Evolutionary conservation across 2,797 vertebrate species (phyloP).

Genomic region (Odontamblyopus rebecca): DNA sequence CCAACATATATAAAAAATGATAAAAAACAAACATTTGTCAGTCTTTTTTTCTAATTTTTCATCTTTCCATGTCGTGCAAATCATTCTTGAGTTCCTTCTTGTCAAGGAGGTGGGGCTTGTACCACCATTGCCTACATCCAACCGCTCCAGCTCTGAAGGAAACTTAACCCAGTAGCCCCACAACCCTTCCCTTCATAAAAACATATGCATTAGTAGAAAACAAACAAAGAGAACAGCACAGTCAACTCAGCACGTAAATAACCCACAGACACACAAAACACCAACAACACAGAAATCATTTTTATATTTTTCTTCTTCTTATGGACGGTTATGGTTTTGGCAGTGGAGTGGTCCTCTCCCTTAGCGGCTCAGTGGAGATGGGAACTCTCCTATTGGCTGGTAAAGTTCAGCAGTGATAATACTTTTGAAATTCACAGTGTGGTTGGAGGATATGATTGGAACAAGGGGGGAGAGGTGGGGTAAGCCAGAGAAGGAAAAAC

Average conservation of each 20-base stretch:
- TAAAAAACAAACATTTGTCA: slow-evolving; percentile 33
- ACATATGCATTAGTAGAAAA: slow-evolving; percentile 78
- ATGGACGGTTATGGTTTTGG: slow-evolving; percentile 55
- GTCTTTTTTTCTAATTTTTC: slow-evolving; percentile 51
- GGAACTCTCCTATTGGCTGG: slow-evolving; percentile 61
- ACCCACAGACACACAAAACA: slow-evolving; percentile 83
- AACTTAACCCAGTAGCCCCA: slow-evolving; percentile 58
- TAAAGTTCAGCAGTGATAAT: slow-evolving; percentile 71
- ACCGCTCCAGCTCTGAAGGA: slow-evolving; percentile 52
- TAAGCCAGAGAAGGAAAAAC: slow-evolving; percentile 42
- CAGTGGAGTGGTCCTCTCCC: slow-evolving; percentile 44
- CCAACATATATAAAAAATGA: slow-evolving; percentile 79
- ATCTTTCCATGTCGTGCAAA: slow-evolving; percentile 57
- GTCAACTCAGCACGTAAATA: slow-evolving; percentile 82
- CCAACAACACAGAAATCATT: slow-evolving; percentile 77
- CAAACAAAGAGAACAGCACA: slow-evolving; percentile 76
- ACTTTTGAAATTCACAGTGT: slow-evolving; percentile 81
- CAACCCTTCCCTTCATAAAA: slow-evolving; percentile 52
- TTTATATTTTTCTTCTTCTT: slow-evolving; percentile 49
- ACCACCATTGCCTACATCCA: slow-evolving; percentile 31
- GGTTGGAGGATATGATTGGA: slow-evolving; percentile 76
- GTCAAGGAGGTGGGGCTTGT: slow-evolving; percentile 36
- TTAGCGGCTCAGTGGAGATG: slow-evolving; percentile 62
- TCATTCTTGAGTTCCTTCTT: slow-evolving; percentile 57
- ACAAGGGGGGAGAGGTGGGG: slow-evolving; percentile 50